Base-by-base conservation (phyloP, 2,888 invertebrate species). In the Hypselothyrea guttata region DNA sequence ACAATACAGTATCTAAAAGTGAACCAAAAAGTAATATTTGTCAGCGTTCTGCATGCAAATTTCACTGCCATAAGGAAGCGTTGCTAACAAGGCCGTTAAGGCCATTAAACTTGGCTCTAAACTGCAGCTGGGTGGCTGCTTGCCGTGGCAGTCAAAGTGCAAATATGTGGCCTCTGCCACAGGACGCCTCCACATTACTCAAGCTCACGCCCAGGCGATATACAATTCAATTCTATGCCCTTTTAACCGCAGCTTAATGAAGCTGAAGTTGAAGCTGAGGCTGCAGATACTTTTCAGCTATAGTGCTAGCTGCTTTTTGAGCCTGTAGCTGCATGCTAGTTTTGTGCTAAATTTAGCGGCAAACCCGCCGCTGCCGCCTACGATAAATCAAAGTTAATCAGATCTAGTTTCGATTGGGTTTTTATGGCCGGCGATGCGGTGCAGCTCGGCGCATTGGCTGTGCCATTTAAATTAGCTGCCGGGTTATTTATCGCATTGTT, bases 381-480 rank as follows among this genome's bases (percentile, higher is more conserved):
- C 82, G 82, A 86, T 82, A 82, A 86, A 86, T 82, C 82, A 82
- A 84, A 78, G 73, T 78, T 86, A 82, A 82, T 82, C 82, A 82
- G 86, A 86, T 82, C 86, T 84, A 85, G 82, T 81, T 82, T 82
- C 78, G 82, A 82, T 84, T 78, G 75, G 84, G 63, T 68, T 81
- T 72, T 77, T 81, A 71, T 66, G 68, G 67, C 31, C 51, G 63
- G 47, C 40, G 47, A 30, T 51, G 44, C 57, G 35, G 38, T 65
- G 47, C 44, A 48, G 49, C 51, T 56, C 49, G 40, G 61, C 60
- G 71, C 54, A 47, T 38, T 48, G 31, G 37, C 33, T 33, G 44
- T 68, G 82, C 88, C 87, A 87, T 87, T 88, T 87, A 88, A 88
- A 88, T 87, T 87, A 87, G 88, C 88, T 87, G 85, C 81, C 83